Conservation (phyloP, 2,888 invertebrate species). For the Drosophila stalkeri region DNA sequence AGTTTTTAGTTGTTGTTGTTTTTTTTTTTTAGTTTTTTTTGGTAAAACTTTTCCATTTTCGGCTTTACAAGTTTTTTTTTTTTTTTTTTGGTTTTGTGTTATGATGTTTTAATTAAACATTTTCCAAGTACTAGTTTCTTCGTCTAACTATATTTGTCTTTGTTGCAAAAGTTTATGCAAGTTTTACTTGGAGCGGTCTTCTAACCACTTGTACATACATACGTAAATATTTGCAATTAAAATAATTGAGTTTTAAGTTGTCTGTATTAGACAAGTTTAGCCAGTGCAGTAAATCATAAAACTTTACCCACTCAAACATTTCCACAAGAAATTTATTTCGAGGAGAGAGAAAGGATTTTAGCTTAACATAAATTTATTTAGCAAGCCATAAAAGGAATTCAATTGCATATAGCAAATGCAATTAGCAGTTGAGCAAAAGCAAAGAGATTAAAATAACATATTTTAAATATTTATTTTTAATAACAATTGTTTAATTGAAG, state of each 20-base stretch:
- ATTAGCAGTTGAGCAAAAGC: not conserved
- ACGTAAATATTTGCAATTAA: slow-evolving; percentile 63
- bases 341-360: not conserved
- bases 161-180: slow-evolving; percentile 13
- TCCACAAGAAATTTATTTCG: slow-evolving; percentile 5
- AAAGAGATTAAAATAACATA: not conserved
- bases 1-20: slow-evolving; percentile 9
- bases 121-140: slow-evolving; percentile 10
- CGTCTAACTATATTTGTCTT: slow-evolving; percentile 28
- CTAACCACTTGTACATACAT: slow-evolving; percentile 11
- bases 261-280: slow-evolving; percentile 43
- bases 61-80: slow-evolving; percentile 9
- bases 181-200: not conserved
- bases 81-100: slow-evolving; percentile 12
- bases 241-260: slow-evolving; percentile 59
- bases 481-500: not conserved
- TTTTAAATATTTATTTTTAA: not conserved
- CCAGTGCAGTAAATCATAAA: slow-evolving; percentile 27
- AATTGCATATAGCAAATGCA: too few species aligned
- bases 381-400: not conserved
- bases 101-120: slow-evolving; percentile 41
- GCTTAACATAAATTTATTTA: not conserved
- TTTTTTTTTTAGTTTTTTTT: not conserved
- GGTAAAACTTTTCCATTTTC: slow-evolving; percentile 1
- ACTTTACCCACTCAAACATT: slow-evolving; percentile 26